Conservation (phyloP, 2,113 vertebrate genomes). For the Gallinago paraguaiae region DNA sequence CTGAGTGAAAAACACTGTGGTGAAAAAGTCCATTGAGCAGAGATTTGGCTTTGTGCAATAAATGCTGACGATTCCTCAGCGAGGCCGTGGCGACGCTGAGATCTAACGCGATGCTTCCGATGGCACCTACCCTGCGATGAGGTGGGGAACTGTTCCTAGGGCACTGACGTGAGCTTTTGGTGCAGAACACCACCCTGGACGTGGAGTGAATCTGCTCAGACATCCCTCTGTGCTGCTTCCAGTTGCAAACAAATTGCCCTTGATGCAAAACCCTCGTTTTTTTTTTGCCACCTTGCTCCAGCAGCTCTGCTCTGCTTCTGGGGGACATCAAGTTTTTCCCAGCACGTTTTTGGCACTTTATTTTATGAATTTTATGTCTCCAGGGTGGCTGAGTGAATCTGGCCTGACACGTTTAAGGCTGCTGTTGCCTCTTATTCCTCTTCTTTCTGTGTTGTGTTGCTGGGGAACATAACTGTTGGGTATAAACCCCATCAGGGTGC, state of each 20-base stretch:
- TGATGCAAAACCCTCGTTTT: background rate
- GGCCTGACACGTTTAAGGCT: background rate
- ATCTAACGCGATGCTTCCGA: background rate
- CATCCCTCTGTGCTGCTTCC: background rate
- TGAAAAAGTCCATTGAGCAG: conserved; percentile 56
- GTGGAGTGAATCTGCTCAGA: background rate
- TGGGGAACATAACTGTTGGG: background rate
- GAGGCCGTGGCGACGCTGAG: rapidly evolving
- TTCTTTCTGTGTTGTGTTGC: background rate
- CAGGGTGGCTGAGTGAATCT: background rate
- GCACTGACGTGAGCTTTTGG: background rate
- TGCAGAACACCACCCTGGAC: background rate
- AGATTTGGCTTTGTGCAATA: conserved; percentile 18
- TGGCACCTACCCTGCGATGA: rapidly evolving
- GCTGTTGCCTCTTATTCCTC: background rate
- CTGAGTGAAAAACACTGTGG: conserved; percentile 41
- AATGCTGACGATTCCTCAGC: background rate
- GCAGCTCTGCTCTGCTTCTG: background rate
- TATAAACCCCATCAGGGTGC: background rate
- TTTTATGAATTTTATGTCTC: background rate
- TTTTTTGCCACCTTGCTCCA: background rate
- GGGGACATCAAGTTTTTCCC: no score
- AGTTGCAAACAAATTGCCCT: background rate
- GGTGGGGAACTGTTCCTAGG: background rate
- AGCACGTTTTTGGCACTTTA: no score